These are phyloP conservation scores for Platalea minor DNA, from an alignment of 2,797 vertebrate genomes.

Conservation along the genomic window DNA sequence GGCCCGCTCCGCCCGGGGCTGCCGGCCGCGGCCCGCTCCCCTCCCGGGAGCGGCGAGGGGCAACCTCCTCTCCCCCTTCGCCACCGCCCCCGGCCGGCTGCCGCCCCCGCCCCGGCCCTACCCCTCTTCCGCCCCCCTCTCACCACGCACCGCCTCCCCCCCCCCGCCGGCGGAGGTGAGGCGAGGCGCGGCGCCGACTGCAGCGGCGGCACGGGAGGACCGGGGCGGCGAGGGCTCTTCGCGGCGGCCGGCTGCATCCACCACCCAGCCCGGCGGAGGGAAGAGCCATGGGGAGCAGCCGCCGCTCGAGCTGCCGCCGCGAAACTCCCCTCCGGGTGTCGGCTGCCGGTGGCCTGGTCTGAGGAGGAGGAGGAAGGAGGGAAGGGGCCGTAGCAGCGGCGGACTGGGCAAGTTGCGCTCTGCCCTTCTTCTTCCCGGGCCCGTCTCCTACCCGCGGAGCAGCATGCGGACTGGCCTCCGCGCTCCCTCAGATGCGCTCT, in stretches of 20 bases:
- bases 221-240: not conserved
- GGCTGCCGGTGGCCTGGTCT: not conserved
- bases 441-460: slow-evolving; percentile 33
- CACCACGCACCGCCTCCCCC: not conserved
- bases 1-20: not conserved
- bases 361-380: not conserved
- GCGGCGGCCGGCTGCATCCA: not conserved
- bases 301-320: not conserved
- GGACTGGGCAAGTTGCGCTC: slow-evolving; percentile 16
- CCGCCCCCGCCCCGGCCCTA: not conserved
- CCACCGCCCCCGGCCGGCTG: not conserved
- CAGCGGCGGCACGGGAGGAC: not conserved
- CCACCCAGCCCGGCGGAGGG: not conserved
- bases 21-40: not conserved
- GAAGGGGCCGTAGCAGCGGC: not conserved
- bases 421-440: not conserved
- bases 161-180: not conserved
- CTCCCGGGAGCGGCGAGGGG: not conserved
- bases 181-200: slow-evolving; percentile 5
- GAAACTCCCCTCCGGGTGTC: not conserved
- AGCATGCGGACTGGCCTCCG: slow-evolving; percentile 71
- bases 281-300: not conserved
- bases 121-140: not conserved
- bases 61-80: not conserved
- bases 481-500: slow-evolving; percentile 35